Conservation (phyloP, 2,113 vertebrate species). For the Prionailurus bengalensis region DNA sequence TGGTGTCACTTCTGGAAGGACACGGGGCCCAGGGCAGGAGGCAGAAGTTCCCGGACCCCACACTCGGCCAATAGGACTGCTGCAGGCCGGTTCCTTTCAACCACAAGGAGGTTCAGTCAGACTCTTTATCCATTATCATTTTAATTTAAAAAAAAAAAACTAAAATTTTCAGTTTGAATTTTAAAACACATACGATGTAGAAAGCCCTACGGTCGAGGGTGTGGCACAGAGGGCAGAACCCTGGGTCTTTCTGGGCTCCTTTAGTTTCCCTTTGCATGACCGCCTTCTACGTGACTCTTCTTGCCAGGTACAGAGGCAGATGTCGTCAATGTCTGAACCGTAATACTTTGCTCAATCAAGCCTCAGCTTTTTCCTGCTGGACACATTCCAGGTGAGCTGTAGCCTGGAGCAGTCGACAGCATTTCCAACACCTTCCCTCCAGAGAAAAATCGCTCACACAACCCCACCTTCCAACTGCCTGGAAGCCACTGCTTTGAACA, state of each 20-base stretch:
- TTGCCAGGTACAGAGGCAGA: background rate
- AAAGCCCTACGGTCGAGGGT: background rate
- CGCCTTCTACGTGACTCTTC: background rate
- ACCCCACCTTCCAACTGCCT: background rate
- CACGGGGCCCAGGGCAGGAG: background rate
- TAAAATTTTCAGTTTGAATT: background rate
- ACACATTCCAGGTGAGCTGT: background rate
- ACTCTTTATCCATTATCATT: background rate
- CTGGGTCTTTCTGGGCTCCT: background rate
- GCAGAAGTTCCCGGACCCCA: background rate
- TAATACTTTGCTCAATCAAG: background rate
- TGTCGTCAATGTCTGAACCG: background rate
- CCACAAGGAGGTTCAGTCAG: background rate
- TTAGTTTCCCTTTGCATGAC: background rate
- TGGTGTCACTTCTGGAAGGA: background rate
- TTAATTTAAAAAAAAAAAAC: background rate
- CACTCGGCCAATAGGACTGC: background rate
- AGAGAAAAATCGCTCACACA: background rate
- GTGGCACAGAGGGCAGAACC: background rate
- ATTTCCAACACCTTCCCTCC: background rate
- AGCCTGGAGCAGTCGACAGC: background rate
- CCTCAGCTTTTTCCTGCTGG: background rate
- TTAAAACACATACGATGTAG: background rate
- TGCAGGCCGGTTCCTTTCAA: background rate
- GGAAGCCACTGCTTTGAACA: background rate